Evolutionary conservation across 2,797 vertebrate species (phyloP).

Genomic region (Spea hammondii): DNA sequence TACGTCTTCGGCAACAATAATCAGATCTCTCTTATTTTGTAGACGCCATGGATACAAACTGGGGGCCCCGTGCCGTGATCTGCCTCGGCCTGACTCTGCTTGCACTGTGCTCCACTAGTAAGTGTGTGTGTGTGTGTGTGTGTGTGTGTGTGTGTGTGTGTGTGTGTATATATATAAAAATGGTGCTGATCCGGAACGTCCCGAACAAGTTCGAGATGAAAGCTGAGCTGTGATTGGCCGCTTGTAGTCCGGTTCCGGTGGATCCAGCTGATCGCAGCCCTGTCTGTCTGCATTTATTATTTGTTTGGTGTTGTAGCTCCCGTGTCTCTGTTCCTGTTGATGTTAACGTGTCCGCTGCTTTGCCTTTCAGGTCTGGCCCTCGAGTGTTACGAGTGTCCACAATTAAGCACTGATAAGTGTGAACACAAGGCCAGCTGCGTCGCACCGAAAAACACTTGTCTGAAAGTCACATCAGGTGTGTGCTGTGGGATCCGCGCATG

Average conservation of each 20-base stretch:
- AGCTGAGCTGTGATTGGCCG: no score
- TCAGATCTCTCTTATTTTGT: background rate
- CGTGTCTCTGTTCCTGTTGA: no score
- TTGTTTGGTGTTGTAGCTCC: no score
- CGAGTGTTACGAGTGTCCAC: background rate
- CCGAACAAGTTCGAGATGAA: no score
- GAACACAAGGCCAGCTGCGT: background rate
- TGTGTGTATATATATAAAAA: background rate
- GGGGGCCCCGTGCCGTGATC: background rate
- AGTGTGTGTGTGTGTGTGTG: background rate
- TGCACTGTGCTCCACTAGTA: background rate
- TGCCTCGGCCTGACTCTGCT: background rate
- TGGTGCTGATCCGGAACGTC: no score
- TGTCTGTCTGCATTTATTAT: no score
- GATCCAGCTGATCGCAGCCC: no score
- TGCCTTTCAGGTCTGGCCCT: constrained; percentile 1
- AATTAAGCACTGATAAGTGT: background rate
- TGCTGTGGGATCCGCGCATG: background rate
- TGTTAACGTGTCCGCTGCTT: no score
- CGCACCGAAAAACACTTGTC: background rate
- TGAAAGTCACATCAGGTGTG: background rate
- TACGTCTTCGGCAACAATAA: no score
- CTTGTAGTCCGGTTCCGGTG: no score
- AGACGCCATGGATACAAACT: background rate
- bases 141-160: background rate